These are phyloP conservation scores for Trichopria drosophilae DNA, from an alignment of 2,888 invertebrate genomes.

Conservation along the genomic window DNA sequence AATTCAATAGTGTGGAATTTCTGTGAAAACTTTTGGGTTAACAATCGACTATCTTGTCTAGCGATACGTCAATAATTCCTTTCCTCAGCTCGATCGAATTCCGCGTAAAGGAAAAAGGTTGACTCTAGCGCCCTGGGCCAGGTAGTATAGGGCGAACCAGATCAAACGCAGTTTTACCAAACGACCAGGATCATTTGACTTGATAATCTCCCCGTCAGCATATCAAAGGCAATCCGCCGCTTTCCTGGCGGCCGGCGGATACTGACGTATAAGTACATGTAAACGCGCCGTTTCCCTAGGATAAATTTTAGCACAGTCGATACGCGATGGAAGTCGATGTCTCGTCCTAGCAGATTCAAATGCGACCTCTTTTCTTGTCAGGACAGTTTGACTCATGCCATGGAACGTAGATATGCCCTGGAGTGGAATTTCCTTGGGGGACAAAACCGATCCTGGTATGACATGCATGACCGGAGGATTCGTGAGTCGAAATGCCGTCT, in stretches of 20 bases:
- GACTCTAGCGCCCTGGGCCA: too few species aligned
- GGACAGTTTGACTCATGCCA: constrained; percentile 39
- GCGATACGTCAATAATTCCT: too few species aligned
- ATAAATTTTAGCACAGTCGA: constrained; percentile 32
- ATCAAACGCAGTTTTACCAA: constrained; percentile 58
- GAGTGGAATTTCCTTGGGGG: constrained; percentile 18
- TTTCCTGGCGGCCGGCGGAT: constrained; percentile 23
- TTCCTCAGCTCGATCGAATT: too few species aligned
- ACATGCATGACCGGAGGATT: too few species aligned
- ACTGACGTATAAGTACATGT: constrained; percentile 13
- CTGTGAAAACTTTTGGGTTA: too few species aligned
- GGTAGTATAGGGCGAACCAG: too few species aligned
- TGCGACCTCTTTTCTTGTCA: constrained; percentile 35
- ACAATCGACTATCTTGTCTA: too few species aligned
- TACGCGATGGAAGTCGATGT: constrained; percentile 25
- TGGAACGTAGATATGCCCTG: constrained; percentile 41
- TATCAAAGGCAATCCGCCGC: constrained; percentile 53
- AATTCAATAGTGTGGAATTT: too few species aligned
- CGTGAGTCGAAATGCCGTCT: too few species aligned
- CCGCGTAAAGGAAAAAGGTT: too few species aligned
- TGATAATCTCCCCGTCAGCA: constrained; percentile 57
- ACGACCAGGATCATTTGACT: constrained; percentile 58
- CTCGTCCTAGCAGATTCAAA: constrained; percentile 48
- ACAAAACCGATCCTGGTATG: too few species aligned
- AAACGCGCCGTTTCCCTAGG: constrained; percentile 31